Evolutionary conservation across 2,888 invertebrate species (phyloP).

Genomic region (Caenorhabditis doughertyi): DNA sequence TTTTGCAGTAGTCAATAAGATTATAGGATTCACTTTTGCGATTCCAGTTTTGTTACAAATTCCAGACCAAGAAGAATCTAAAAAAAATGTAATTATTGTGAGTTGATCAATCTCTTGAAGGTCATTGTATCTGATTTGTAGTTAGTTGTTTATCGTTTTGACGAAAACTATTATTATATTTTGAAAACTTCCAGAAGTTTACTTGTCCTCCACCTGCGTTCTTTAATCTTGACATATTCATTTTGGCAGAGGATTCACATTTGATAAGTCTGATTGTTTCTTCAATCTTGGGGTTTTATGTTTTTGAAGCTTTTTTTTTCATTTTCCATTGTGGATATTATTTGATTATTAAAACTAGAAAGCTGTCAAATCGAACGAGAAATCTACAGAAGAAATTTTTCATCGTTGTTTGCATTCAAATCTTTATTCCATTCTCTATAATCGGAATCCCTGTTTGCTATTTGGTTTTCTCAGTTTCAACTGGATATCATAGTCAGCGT

Average conservation of each 20-base stretch:
- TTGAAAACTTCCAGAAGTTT: constrained; percentile 17
- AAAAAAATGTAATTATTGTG: neutral
- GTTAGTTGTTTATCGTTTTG: no score
- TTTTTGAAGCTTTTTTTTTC: neutral
- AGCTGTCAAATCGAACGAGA: constrained; percentile 22
- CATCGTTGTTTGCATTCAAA: constrained; percentile 32
- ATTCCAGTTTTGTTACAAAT: constrained; percentile 13
- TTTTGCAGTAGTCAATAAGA: constrained; percentile 10
- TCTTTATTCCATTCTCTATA: constrained; percentile 24
- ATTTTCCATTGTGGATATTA: constrained; percentile 16
- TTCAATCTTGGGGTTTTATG: constrained; percentile 2
- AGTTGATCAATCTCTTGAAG: no score
- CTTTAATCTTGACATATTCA: constrained; percentile 7
- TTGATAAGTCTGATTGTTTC: constrained; percentile 8
- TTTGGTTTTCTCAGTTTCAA: constrained; percentile 34
- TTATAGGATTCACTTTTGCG: constrained; percentile 8
- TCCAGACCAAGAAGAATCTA: constrained; percentile 19
- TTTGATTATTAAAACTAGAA: neutral
- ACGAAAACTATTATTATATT: neutral
- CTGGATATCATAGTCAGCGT: constrained; percentile 48
- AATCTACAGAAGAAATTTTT: constrained; percentile 34
- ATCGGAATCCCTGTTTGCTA: constrained; percentile 31
- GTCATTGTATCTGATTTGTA: no score
- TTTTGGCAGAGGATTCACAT: constrained; percentile 21
- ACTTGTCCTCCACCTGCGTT: constrained; percentile 26